Evolutionary conservation across 2,797 vertebrate genomes (phyloP), one percentile per base, ranked within the genome.

Genomic region (Premnoplex brunnescens): DNA sequence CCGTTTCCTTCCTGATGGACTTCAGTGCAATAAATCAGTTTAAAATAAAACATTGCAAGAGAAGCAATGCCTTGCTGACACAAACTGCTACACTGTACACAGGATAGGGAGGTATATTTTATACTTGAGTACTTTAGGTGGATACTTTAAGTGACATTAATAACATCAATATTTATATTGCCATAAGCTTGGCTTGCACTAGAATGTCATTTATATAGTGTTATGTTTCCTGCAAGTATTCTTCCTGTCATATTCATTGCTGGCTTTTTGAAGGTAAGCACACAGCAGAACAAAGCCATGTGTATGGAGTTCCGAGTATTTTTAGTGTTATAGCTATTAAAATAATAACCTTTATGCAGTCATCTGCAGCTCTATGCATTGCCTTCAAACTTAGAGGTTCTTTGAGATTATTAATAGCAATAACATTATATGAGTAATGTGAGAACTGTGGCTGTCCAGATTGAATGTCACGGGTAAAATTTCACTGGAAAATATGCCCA

Each of bases 221-320:
- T 78, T 96, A 69, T 76, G 67, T 95, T 97, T 97, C 80, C 91
- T 88, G 43, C 78, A 96, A 81, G 46, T 79, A 71, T 91, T 88
- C 78, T 63, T 94, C 49, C 60, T 95, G 91, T 95, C 95, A 90
- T 66, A 72, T 95, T 92, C 10, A 54, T 91, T 97, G 88, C 66
- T 83, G 46, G 8, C 8, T 91, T 77, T 93, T 85, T 95, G 83
- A 86, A 93, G 74, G 81, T 85, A 91, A 92, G 91, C 28, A 21
- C 76, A 15, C 14, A 26, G 46, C 41, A 91, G 44, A 84, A 71
- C 27, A 67, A 93, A 91, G 41, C 37, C 49, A 79, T 41, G 49
- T 58, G 4, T 55, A 37, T 83, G 63, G 54, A 77, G 30, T 67
- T 67, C 85, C 48, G 63, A 85, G 15, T 82, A 85, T 54, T 96